Conservation (phyloP, 37 sponge, comb jelly and placozoan species). For the Crambe crambe region DNA sequence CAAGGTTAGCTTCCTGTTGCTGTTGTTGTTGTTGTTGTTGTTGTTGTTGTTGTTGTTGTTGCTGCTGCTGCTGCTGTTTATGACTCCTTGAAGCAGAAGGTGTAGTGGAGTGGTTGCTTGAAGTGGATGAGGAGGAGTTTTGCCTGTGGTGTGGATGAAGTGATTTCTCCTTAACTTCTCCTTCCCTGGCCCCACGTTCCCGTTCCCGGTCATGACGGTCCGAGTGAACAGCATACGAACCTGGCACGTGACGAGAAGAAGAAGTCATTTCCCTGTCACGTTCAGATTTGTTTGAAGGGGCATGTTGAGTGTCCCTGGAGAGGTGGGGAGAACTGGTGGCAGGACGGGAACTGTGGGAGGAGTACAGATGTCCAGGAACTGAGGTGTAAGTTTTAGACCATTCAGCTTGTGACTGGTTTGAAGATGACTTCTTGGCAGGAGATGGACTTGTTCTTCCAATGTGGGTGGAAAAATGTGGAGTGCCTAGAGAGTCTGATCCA, state of each 20-base stretch:
- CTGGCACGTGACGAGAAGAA: background rate
- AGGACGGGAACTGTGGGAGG: background rate
- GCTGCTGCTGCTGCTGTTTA: constrained; percentile 7
- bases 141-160: constrained; percentile 16
- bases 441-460: background rate
- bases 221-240: background rate
- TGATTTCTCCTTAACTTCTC: constrained; percentile 5
- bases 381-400: background rate
- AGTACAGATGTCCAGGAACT: background rate
- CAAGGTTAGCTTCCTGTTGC: constrained; percentile 8
- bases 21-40: constrained; percentile 23
- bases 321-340: background rate
- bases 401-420: background rate
- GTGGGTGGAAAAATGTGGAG: background rate
- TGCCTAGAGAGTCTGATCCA: background rate
- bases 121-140: constrained; percentile 16
- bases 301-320: background rate
- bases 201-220: constrained; percentile 1
- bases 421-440: constrained; percentile 9
- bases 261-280: background rate
- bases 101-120: constrained; percentile 22
- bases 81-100: background rate
- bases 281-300: background rate
- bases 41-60: constrained; percentile 18
- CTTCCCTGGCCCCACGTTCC: constrained; percentile 10